A percentile compares a stretch with the other conserved stretches of the same genome.
phyloP scores from a whole-genome alignment of 2,797 vertebrate species.

The Macropodus opercularis region DNA sequence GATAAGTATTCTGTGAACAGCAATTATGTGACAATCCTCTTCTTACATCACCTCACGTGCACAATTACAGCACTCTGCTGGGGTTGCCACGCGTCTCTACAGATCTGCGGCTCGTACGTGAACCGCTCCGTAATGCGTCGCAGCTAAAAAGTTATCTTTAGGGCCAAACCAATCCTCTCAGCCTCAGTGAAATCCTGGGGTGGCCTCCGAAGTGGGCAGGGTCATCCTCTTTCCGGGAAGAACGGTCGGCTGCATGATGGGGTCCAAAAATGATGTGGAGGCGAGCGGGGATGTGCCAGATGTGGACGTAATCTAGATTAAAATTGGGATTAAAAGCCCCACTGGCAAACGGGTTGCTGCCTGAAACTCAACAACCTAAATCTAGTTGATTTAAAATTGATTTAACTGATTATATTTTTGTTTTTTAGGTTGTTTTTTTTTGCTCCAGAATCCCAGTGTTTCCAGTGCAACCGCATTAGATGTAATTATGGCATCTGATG shows the following conservation, averaged over 20 bases:
- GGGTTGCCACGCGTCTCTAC: slow-evolving; percentile 2
- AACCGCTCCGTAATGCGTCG: neutral
- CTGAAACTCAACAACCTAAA: slow-evolving; percentile 42
- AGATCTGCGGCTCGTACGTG: slow-evolving; percentile 4
- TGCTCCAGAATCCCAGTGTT: slow-evolving; percentile 18
- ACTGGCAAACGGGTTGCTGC: slow-evolving; percentile 17
- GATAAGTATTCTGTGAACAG: slow-evolving; percentile 37
- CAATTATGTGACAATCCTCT: slow-evolving; percentile 37
- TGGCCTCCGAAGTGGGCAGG: neutral
- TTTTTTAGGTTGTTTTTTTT: no score
- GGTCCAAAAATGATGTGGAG: slow-evolving; percentile 31
- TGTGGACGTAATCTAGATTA: slow-evolving; percentile 77
- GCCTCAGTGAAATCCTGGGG: slow-evolving; percentile 7
- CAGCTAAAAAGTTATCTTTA: slow-evolving; percentile 12
- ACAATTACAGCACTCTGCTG: slow-evolving; percentile 15
- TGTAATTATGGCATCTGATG: neutral
- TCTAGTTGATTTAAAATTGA: slow-evolving; percentile 40
- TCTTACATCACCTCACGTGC: slow-evolving; percentile 55
- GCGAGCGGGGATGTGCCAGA: slow-evolving; percentile 57
- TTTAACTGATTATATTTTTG: slow-evolving; percentile 36
- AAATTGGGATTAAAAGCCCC: slow-evolving; percentile 64
- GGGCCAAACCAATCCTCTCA: slow-evolving; percentile 14
- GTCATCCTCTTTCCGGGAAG: slow-evolving; percentile 31
- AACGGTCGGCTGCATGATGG: slow-evolving; percentile 1
- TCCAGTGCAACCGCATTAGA: slow-evolving; percentile 11